Conservation (phyloP, 2,113 vertebrate species). For the sheep (Ovis aries) region DNA sequence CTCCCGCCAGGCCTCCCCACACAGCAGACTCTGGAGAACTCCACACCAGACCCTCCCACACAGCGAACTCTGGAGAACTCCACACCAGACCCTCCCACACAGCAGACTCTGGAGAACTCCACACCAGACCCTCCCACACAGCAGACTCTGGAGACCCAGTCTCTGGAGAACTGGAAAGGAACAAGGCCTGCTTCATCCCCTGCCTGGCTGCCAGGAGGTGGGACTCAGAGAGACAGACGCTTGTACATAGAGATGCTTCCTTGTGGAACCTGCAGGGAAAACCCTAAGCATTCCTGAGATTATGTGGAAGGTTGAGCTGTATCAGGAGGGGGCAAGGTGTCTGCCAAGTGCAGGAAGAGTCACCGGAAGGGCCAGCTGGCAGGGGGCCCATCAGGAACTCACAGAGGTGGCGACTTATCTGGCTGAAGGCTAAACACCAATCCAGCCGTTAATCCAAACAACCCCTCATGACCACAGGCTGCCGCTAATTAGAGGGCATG, state of each 20-base stretch:
- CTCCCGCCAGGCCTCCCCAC: fast-evolving
- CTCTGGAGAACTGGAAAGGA: not conserved
- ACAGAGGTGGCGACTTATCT: not conserved
- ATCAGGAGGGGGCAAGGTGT: not conserved
- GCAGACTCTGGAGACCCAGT: not conserved
- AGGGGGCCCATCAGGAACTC: not conserved
- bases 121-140: too few relatives aligned
- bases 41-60: too few relatives aligned
- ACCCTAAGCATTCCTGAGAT: too few relatives aligned
- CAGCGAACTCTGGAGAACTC: not conserved
- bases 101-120: not conserved
- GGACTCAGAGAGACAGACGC: not conserved
- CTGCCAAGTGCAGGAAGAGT: not conserved
- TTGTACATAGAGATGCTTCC: not conserved
- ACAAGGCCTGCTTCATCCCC: not conserved
- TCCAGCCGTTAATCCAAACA: not conserved
- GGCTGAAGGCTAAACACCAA: not conserved
- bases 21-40: not conserved
- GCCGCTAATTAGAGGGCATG: slow-evolving; percentile 45
- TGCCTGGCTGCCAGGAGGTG: too few relatives aligned
- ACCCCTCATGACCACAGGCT: not conserved
- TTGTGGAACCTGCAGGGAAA: not conserved
- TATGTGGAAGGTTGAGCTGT: not conserved
- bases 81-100: too few relatives aligned
- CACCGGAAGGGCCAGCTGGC: not conserved